Conservation (phyloP, 2,113 vertebrate genomes). For the Heteronetta atricapilla region DNA sequence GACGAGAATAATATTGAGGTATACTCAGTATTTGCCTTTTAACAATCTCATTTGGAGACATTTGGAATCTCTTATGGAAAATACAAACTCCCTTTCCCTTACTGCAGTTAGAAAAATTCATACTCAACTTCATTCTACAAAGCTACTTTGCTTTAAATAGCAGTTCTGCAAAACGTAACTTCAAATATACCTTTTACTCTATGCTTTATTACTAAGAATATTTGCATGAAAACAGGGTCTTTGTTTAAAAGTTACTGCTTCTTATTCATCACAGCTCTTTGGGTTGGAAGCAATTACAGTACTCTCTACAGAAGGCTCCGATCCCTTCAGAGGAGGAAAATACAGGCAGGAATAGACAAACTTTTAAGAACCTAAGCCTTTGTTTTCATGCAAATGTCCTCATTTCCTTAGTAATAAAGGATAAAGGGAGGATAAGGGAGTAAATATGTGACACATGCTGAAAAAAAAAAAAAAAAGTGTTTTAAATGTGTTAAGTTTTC, state of each 20-base stretch:
- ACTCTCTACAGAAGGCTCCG: not conserved
- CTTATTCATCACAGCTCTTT: slow-evolving; percentile 53
- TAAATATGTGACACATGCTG: not conserved
- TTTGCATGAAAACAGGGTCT: slow-evolving; percentile 49
- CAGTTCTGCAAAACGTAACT: slow-evolving; percentile 50
- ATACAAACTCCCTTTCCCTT: slow-evolving; percentile 9
- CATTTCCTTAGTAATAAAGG: slow-evolving; percentile 16
- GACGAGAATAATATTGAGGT: not conserved
- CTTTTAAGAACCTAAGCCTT: slow-evolving; percentile 31
- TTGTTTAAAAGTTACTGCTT: slow-evolving; percentile 58
- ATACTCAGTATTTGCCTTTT: not conserved
- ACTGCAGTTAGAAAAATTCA: not conserved
- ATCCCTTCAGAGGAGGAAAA: slow-evolving; percentile 29
- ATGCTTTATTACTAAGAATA: slow-evolving; percentile 47
- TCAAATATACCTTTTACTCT: slow-evolving; percentile 43
- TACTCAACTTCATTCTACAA: not conserved
- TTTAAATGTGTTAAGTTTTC: not conserved
- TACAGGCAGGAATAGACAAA: slow-evolving; percentile 20
- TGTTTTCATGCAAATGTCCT: slow-evolving; percentile 28
- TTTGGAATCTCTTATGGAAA: not conserved
- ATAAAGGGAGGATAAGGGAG: not conserved
- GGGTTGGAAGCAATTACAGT: slow-evolving; percentile 36
- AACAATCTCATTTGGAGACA: not conserved
- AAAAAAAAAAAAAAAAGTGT: not conserved
- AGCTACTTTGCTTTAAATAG: slow-evolving; percentile 48